Evolutionary conservation across 2,113 vertebrate species (phyloP).

Genomic region (Tyto alba): DNA sequence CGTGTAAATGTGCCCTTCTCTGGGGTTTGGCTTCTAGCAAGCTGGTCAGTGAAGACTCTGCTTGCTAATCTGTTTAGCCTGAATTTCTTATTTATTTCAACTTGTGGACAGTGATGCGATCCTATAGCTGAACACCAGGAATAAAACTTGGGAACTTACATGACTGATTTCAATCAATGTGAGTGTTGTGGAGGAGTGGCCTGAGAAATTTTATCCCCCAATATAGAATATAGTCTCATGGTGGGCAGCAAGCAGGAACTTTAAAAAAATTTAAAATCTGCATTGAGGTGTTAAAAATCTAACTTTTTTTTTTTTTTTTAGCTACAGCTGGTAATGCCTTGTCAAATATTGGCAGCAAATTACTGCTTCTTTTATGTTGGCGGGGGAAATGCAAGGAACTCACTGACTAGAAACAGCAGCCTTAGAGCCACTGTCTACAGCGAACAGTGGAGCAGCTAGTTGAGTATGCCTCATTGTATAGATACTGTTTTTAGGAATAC

Average conservation of each 20-base stretch:
- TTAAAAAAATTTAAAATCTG: background rate
- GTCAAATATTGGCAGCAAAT: background rate
- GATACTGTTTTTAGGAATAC: background rate
- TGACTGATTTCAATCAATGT: background rate
- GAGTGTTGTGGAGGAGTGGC: background rate
- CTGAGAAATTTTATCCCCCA: background rate
- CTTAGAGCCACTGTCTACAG: background rate
- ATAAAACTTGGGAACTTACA: background rate
- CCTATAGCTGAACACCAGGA: background rate
- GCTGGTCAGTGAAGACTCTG: background rate
- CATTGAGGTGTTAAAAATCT: background rate
- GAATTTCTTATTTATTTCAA: background rate
- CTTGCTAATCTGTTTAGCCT: background rate
- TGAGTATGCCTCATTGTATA: background rate
- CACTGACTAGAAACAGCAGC: background rate
- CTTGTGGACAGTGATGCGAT: background rate
- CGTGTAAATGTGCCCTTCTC: background rate
- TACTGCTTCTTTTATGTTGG: background rate
- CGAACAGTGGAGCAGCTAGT: background rate
- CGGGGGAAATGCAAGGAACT: background rate
- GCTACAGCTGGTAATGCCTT: background rate
- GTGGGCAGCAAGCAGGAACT: background rate
- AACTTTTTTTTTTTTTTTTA: background rate
- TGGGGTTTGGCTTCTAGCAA: background rate
- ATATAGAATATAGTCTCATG: background rate